Conservation (phyloP, 2,888 invertebrate genomes). For the Zelleria hepariella region DNA sequence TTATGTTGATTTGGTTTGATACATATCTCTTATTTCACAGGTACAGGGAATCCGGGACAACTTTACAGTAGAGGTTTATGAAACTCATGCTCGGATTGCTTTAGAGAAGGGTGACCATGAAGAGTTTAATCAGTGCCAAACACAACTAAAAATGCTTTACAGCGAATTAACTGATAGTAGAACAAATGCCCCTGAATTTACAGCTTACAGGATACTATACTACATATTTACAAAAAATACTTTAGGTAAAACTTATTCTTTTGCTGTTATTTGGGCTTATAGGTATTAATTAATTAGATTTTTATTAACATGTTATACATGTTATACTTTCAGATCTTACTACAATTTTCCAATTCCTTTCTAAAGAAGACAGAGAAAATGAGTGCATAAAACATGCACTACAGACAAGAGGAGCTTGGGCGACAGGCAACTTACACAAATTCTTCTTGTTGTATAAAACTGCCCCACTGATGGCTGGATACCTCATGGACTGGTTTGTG, state of each 20-base stretch:
- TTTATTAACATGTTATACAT: neutral
- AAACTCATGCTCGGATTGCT: slow-evolving; percentile 98
- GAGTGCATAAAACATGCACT: slow-evolving; percentile 89
- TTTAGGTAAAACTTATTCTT: slow-evolving; percentile 75
- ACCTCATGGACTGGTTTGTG: slow-evolving; percentile 98
- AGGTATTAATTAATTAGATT: too few species aligned
- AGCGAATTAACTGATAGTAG: slow-evolving; percentile 78
- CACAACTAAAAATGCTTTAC: slow-evolving; percentile 96
- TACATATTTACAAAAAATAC: slow-evolving; percentile 98
- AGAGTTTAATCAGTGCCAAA: slow-evolving; percentile 99
- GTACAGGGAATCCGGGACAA: slow-evolving; percentile 95
- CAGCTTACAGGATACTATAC: slow-evolving; percentile 96
- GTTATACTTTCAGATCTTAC: slow-evolving; percentile 84
- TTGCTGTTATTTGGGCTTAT: neutral
- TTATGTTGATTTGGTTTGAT: too few species aligned
- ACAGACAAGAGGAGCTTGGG: slow-evolving; percentile 93
- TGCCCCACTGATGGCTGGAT: slow-evolving; percentile 96
- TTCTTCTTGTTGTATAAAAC: slow-evolving; percentile 92
- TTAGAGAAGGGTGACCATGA: slow-evolving; percentile 98
- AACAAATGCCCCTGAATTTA: slow-evolving; percentile 90
- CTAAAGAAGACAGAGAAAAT: slow-evolving; percentile 82
- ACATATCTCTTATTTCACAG: slow-evolving; percentile 67
- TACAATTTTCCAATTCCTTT: slow-evolving; percentile 87
- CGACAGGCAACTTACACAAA: slow-evolving; percentile 90
- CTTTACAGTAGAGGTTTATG: slow-evolving; percentile 98